Base-by-base conservation (phyloP, 2,888 invertebrate species). In the Boloria euphrosyne region DNA sequence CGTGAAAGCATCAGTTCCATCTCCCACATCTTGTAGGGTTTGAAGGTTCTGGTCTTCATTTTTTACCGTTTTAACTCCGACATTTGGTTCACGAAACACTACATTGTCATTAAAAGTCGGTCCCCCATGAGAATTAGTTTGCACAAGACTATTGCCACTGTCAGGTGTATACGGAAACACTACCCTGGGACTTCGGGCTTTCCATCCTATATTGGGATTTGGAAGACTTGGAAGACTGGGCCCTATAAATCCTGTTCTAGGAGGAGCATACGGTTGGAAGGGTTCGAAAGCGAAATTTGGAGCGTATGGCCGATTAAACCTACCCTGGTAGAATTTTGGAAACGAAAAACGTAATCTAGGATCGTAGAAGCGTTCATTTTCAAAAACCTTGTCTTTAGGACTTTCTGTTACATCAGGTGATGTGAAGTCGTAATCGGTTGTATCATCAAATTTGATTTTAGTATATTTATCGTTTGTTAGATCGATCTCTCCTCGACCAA, bases 21-120 rank as follows among this genome's bases (percentile, higher is more conserved):
- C 89, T 10, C 87, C 92, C 64, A 94, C 86, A 76, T 95, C 95
- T 87, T 95, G 95, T 52, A 95, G 81, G 69, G 91, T 93, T 87
- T 95, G 95, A 52, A 95, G 81, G 69, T 91, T 93, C 71, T 93
- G 93, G 27, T 94, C 94, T 72, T 94, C 94, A 31, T 93, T 57
- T 18, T 57, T 85, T 0, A 92, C 90, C 57, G 94, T 81, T 68
- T 94, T 94, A 71, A 93, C 80, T 72, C 93, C 94, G 73, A 94
- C 93, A 80, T 90, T 94, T 77, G 93, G 94, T 73, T 94, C 94
- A 78, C 94, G 93, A 74, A 90, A 92, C 85, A 92, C 90, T 1
- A 93, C 90, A 80, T 92, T 93, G 76, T 93, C 92, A 62, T 81
- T 84, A 0, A 87, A 84, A 13, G 82, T 87, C 0, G 84, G 89